Base-by-base conservation (phyloP, 64 coral and sea anemone species). In the Pachyseris speciosa region DNA sequence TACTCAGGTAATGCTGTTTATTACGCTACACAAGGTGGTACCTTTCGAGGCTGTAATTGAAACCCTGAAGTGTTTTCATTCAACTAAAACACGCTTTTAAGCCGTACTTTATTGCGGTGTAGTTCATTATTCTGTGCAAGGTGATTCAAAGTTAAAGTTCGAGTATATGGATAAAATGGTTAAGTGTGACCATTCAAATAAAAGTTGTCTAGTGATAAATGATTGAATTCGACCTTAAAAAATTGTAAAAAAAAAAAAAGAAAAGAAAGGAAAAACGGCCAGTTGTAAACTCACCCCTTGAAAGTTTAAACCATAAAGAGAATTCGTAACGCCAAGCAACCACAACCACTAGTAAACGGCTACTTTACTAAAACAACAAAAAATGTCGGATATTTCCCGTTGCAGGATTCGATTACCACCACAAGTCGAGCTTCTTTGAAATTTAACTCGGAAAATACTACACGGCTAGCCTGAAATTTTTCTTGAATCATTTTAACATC, bases 341-440 rank as follows among this genome's bases (percentile, higher is more conserved):
- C n/a, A n/a, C n/a, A n/a, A n/a, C n/a, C n/a, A n/a, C n/a, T n/a
- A n/a, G n/a, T n/a, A 68, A 68, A 64, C 22, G 15, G 9, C 65
- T 37, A 68, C 65, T 36, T 64, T 13, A 38, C 33, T 20, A 55
- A 61, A 4, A 22, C 20, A 39, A 22, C 48, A 53, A 80, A 80
- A 52, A 34, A 81, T 24, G 27, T 41, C 5, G 38, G 37, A 61
- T 81, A 16, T 58, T 59, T 41, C 20, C 63, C 30, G 50, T 22
- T 25, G 9, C 8, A 37, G 29, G 24, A 81, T 81, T 81, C 53
- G 36, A 61, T 81, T 61, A 61, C 52, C 20, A 38, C 77, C 77
- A 61, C 11, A 81, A 61, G 17, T 17, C 67, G 15, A 6, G 34
- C 4, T 20, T 20, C 20, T 16, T 32, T 67, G 64, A 13, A 67